Base-by-base conservation (phyloP, 2,888 invertebrate genomes). In the Drosophila tripunctata region DNA sequence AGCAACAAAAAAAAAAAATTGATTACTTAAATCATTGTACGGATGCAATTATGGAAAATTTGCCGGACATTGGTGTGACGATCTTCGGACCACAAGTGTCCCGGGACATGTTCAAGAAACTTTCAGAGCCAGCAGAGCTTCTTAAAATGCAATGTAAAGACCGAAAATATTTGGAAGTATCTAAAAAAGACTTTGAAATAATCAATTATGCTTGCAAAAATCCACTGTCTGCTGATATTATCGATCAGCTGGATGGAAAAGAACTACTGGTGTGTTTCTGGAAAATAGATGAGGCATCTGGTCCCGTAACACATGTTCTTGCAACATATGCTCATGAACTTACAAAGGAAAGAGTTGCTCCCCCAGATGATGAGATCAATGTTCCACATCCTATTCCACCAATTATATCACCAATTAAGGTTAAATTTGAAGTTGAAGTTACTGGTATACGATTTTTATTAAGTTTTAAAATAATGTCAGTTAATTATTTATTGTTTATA, bases 21-120 rank as follows among this genome's bases (percentile, higher is more conserved):
- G 88, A 89, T 17, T 91, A 91, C 68, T 74, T 92, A 0, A 89
- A 63, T 8, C 79, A 63, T 56, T 90, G 91, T 3, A 91, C 91
- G 0, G 87, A 90, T 58, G 60, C 80, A 6, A 91, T 92, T 5
- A 88, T 89, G 81, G 80, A 84, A 22, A 89, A 89, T 56, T 70
- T 91, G 1, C 81, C 80, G 2, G 91, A 91, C 56, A 82, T 89
- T 17, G 91, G 91, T 17, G 89, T 91, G 0, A 90, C 91, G 0
- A 48, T 92, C 0, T 91, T 91, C 38, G 91, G 91, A 0, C 91
- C 91, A 4, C 91, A 92, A 60, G 88, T 91, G 0, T 88, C 84
- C 27, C 89, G 91, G 0, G 91, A 91, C 54, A 88, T 90, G 75
- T 90, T 89, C 35, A 91, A 91, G 56, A 91, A 90, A 55, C 69